Evolutionary conservation across 2,797 vertebrate species (phyloP), one percentile per base, ranked within the genome.

Genomic region (Natrix natrix): DNA sequence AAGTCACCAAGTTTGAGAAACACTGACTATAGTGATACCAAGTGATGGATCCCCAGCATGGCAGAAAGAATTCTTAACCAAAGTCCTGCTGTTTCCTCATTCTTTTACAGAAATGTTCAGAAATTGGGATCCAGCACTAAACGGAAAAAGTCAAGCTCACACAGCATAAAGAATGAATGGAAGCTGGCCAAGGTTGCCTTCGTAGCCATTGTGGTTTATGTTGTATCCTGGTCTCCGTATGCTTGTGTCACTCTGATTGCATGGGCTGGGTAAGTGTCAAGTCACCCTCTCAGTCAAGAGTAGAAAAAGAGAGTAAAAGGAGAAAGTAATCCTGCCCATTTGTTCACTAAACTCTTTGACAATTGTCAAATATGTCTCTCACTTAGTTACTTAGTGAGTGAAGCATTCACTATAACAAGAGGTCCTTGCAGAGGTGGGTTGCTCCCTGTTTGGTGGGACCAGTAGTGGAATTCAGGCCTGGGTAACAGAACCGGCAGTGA

Each of bases 131-230:
- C 98, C 52, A 91, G 32, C 52, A 98, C 98, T 94, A 98, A 97
- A 92, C 96, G 98, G 93, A 97, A 98, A 97, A 91, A 97, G 95
- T 89, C 93, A 97, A 90, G 97, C 97, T 96, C 97, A 96, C 98
- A 98, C 92, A 97, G 98, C 87, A 97, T 99, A 56, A 98, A 94
- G 95, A 98, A 96, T 63, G 98, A 99, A 88, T 99, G 98, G 98
- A 99, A 98, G 95, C 93, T 99, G 97, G 98, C 98, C 89, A 99
- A 99, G 96, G 98, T 99, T 11, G 98, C 98, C 14, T 98, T 99
- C 90, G 98, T 99, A 55, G 98, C 98, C 94, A 98, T 99, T 86
- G 95, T 98, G 90, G 98, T 99, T 48, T 99, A 97, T 93, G 98
- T 99, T 83, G 96, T 99, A 89, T 99, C 98, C 92, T 99, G 98